A percentile compares a stretch with the other conserved stretches of the same genome.
Conservation (phyloP, 2,113 vertebrate species). For the Crocuta crocuta region DNA sequence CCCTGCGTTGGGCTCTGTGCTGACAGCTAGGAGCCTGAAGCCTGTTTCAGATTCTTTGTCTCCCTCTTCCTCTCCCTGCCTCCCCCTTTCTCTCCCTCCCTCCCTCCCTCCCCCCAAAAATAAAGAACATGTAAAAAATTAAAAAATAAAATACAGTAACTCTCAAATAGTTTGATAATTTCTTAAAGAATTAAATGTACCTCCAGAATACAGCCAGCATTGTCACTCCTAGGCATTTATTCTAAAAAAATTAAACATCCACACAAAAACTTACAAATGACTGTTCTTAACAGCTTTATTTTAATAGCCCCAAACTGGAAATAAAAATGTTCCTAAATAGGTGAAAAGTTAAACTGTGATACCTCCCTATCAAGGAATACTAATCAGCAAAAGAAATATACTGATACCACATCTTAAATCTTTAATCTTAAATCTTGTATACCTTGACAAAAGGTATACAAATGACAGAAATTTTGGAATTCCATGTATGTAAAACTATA, state of each 20-base stretch:
- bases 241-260: not conserved
- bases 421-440: not conserved
- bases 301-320: not conserved
- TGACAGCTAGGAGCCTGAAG: too few relatives aligned
- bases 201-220: not conserved
- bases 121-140: too few relatives aligned
- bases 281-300: not conserved
- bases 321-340: not conserved
- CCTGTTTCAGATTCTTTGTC: too few relatives aligned
- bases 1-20: too few relatives aligned
- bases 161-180: not conserved
- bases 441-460: not conserved
- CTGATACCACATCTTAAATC: not conserved
- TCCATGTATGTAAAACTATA: not conserved
- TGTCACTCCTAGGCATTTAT: not conserved
- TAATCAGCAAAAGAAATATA: not conserved
- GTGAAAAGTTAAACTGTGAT: not conserved
- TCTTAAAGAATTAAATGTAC: not conserved
- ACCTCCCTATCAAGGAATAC: not conserved
- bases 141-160: not conserved
- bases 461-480: not conserved
- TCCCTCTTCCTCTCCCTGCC: too few relatives aligned
- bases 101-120: too few relatives aligned
- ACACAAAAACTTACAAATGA: not conserved
- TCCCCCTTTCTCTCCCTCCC: too few relatives aligned